A percentile compares a stretch with the other conserved stretches of the same genome.
Evolutionary conservation across 2,113 vertebrate genomes (phyloP).

Genomic region (Nothocercus julius): DNA sequence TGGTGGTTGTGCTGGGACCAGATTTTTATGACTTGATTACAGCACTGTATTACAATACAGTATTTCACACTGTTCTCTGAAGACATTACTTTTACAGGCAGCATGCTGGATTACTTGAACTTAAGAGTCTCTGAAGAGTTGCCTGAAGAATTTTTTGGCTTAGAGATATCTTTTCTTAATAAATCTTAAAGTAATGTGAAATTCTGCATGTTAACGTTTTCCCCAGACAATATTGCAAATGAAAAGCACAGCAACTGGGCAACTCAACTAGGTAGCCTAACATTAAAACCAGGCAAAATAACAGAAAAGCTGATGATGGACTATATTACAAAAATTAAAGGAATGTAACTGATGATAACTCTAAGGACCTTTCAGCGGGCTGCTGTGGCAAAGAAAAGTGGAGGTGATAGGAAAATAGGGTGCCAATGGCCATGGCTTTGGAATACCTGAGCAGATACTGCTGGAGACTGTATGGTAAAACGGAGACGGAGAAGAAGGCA

Average conservation of each 20-base stretch:
- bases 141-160: not conserved
- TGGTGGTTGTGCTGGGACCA: rapidly evolving
- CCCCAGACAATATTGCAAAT: not conserved
- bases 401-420: rapidly evolving
- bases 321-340: rapidly evolving
- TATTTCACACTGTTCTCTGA: not conserved
- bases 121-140: not conserved
- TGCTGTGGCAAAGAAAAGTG: not conserved
- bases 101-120: not conserved
- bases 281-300: not conserved
- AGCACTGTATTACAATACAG: not conserved
- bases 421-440: not conserved
- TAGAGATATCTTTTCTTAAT: not conserved
- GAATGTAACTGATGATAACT: rapidly evolving
- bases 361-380: not conserved
- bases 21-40: not conserved
- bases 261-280: not conserved
- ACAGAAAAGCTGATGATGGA: not conserved
- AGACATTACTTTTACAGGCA: not conserved
- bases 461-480: rapidly evolving
- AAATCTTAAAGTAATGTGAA: not conserved
- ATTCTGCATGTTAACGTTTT: not conserved
- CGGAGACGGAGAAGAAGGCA: not conserved
- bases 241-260: not conserved
- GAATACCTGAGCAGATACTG: not conserved